Conservation (phyloP, 1,140 invertebrate species). For the Microplitis mediator region DNA sequence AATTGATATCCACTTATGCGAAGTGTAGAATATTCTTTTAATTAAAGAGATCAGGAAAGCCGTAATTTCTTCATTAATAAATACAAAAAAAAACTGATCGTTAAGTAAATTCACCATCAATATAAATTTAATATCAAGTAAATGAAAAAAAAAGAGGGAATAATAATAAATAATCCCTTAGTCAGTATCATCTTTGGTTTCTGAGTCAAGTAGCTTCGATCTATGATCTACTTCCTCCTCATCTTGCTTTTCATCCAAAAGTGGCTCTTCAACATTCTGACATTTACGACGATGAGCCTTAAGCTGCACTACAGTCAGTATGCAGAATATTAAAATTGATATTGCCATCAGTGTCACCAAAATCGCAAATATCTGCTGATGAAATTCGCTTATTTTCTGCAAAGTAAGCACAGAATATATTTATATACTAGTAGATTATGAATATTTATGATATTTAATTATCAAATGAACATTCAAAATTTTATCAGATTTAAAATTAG, state of each 20-base stretch:
- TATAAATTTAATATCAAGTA: not conserved
- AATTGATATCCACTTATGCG: too few species aligned
- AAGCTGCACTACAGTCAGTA: slow-evolving; percentile 28
- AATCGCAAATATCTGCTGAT: slow-evolving; percentile 1
- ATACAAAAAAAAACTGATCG: too few species aligned
- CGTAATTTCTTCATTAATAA: too few species aligned
- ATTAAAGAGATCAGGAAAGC: too few species aligned
- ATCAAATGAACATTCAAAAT: too few species aligned
- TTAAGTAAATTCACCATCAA: too few species aligned
- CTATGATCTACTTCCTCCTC: slow-evolving; percentile 46
- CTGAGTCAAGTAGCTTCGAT: slow-evolving; percentile 46
- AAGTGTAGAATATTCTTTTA: too few species aligned
- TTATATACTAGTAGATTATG: not conserved
- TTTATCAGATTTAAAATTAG: too few species aligned
- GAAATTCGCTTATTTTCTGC: not conserved
- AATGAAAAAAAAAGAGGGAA: too few species aligned
- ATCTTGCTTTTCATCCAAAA: slow-evolving; percentile 22
- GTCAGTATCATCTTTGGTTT: slow-evolving; percentile 43
- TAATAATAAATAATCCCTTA: slow-evolving; percentile 21
- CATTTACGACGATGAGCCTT: slow-evolving; percentile 36
- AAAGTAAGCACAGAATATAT: not conserved
- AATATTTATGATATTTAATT: not conserved
- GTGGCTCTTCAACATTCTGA: slow-evolving; percentile 40
- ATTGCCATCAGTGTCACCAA: not conserved
- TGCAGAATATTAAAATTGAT: slow-evolving; percentile 37